Evolutionary conservation across 2,888 invertebrate genomes (phyloP).

Genomic region (Harpagoxenus sublaevis): DNA sequence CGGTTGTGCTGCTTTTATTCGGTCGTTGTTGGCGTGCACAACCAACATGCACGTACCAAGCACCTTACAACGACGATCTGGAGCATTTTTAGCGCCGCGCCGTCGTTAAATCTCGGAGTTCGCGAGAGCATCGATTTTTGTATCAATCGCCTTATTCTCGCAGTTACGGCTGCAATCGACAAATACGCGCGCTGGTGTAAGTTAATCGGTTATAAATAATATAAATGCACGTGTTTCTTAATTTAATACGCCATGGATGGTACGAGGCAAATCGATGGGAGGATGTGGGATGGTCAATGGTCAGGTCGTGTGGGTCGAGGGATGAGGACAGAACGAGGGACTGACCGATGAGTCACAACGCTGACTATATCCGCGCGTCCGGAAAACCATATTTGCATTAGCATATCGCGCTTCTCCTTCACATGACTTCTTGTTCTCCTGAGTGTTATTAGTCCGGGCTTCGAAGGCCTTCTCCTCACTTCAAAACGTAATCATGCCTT

Average conservation of each 20-base stretch:
- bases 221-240: conserved; percentile 54
- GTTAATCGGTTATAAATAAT: conserved; percentile 46
- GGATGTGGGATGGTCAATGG: conserved; percentile 57
- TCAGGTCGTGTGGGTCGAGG: conserved; percentile 64
- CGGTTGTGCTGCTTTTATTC: conserved; percentile 15
- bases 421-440: conserved; percentile 22
- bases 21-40: not conserved
- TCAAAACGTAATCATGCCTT: not conserved
- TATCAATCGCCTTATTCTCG: not conserved
- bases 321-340: conserved; percentile 60
- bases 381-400: conserved; percentile 74
- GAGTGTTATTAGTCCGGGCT: conserved; percentile 25
- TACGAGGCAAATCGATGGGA: conserved; percentile 11
- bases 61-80: not conserved
- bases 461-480: not conserved
- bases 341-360: conserved; percentile 70
- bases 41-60: not conserved
- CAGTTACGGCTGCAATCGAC: not conserved
- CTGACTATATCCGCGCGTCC: conserved; percentile 57
- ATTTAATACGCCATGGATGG: conserved; percentile 57
- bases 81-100: not conserved
- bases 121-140: conserved; percentile 14
- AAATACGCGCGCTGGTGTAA: not conserved
- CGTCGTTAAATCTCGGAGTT: not conserved
- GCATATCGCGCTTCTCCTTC: conserved; percentile 63